These are phyloP conservation scores for Kryptolebias ocellatus DNA, from an alignment of 2,797 vertebrate genomes.

Conservation along the genomic window DNA sequence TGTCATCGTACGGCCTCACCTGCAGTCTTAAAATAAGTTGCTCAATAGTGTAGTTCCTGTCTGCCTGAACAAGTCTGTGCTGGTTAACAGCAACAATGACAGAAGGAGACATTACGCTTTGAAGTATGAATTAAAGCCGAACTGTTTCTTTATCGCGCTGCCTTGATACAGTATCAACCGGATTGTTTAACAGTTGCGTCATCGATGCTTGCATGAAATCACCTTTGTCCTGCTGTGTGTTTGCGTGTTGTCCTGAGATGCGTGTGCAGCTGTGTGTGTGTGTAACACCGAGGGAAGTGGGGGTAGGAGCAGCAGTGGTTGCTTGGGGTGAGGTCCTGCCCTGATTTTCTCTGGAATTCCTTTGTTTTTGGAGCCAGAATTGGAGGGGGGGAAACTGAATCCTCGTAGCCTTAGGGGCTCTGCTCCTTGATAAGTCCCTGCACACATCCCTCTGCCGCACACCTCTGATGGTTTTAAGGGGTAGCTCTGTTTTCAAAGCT, in stretches of 20 bases:
- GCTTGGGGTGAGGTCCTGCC: constrained; percentile 78
- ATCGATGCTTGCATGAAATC: constrained; percentile 63
- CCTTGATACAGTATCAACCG: constrained; percentile 62
- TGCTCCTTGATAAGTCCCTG: constrained; percentile 76
- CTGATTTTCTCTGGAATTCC: constrained; percentile 85
- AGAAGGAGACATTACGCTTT: constrained; percentile 25
- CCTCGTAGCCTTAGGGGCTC: constrained; percentile 75
- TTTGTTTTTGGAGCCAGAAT: constrained; percentile 82
- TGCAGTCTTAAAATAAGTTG: constrained; percentile 42
- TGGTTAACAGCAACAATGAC: constrained; percentile 26
- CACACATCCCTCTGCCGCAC: constrained; percentile 61
- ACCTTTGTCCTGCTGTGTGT: constrained; percentile 51
- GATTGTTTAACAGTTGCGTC: constrained; percentile 63
- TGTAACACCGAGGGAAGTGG: constrained; percentile 10
- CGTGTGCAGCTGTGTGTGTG: constrained; percentile 27
- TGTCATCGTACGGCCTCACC: constrained; percentile 15
- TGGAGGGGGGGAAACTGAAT: constrained; percentile 76
- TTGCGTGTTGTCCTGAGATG: constrained; percentile 30
- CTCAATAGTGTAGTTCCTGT: constrained; percentile 31
- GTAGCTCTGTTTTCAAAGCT: constrained; percentile 75
- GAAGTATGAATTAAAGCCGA: constrained; percentile 48
- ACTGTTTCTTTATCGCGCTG: constrained; percentile 38
- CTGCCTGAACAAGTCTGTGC: constrained; percentile 16
- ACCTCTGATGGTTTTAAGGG: constrained; percentile 68
- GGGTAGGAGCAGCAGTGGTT: constrained; percentile 34